These are phyloP conservation scores for Drosophila engyochracea DNA, from an alignment of 2,888 invertebrate genomes.

Conservation along the genomic window DNA sequence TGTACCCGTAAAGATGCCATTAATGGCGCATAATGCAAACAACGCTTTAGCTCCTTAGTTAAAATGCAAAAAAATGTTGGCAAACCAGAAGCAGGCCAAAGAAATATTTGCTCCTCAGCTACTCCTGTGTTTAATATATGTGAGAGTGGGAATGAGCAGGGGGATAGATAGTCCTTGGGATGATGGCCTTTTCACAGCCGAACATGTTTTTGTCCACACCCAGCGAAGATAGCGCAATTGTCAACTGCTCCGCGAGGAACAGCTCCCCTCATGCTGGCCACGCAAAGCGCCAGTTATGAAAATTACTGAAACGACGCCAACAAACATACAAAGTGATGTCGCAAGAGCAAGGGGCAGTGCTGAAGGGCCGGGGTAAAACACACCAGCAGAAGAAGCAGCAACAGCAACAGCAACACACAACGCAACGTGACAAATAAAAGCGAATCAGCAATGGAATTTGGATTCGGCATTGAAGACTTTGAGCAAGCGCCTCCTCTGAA, in stretches of 20 bases:
- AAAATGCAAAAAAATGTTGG: constrained; percentile 45
- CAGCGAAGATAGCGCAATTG: constrained; percentile 61
- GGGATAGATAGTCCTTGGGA: constrained; percentile 4
- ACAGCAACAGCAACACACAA: constrained; percentile 48
- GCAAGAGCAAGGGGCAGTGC: background rate
- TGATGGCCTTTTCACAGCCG: constrained; percentile 41
- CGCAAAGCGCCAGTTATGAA: constrained; percentile 73
- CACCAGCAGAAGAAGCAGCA: constrained; percentile 32
- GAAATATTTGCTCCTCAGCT: constrained; percentile 51
- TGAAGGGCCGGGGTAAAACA: constrained; percentile 29
- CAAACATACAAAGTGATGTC: constrained; percentile 54
- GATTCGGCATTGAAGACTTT: constrained; percentile 42
- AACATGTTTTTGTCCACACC: constrained; percentile 77
- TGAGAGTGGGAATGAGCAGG: background rate
- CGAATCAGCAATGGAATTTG: constrained; percentile 36
- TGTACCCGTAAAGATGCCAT: constrained; percentile 55
- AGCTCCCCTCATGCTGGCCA: constrained; percentile 27
- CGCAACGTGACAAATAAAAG: constrained; percentile 74
- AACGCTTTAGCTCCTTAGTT: constrained; percentile 49
- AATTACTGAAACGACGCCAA: constrained; percentile 79
- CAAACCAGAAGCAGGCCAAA: constrained; percentile 61
- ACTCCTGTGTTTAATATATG: constrained; percentile 51
- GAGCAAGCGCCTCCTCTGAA: constrained; percentile 24
- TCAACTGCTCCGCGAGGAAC: constrained; percentile 55
- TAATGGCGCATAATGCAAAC: constrained; percentile 72